These are phyloP conservation scores for Tortricodes alternella DNA, from an alignment of 2,888 invertebrate genomes.

Conservation along the genomic window DNA sequence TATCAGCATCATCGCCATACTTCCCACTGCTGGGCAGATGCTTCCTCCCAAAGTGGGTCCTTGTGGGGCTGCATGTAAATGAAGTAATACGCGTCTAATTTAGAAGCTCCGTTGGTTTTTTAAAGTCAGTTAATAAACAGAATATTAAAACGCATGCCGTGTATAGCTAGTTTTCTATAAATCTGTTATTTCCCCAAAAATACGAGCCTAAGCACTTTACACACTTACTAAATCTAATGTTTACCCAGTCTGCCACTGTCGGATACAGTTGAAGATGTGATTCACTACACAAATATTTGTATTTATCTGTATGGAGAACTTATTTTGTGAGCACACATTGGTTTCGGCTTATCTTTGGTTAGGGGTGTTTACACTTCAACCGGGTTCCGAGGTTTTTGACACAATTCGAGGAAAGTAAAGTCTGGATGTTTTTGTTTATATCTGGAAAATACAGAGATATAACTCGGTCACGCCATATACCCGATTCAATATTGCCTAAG, in stretches of 20 bases:
- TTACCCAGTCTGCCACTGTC: slow-evolving; percentile 2
- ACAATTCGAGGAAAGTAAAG: not conserved
- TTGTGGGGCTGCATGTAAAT: too few relatives aligned
- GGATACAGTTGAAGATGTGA: slow-evolving; percentile 3
- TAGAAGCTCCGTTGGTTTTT: too few relatives aligned
- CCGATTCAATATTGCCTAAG: too few relatives aligned
- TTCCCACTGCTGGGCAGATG: too few relatives aligned
- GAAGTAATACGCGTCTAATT: too few relatives aligned
- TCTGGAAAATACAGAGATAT: too few relatives aligned
- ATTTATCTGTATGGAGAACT: slow-evolving; percentile 6
- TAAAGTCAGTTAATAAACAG: too few relatives aligned
- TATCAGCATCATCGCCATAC: too few relatives aligned
- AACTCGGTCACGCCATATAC: too few relatives aligned
- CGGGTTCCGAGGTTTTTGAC: not conserved
- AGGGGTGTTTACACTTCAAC: slow-evolving; percentile 9
- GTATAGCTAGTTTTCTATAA: not conserved
- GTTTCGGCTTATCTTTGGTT: slow-evolving; percentile 3
- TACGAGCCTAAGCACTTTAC: slow-evolving; percentile 2
- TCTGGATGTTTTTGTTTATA: too few relatives aligned
- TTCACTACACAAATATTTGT: slow-evolving; percentile 5
- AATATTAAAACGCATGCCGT: too few relatives aligned
- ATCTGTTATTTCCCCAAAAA: not conserved
- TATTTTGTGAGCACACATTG: slow-evolving; percentile 9
- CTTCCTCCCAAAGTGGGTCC: too few relatives aligned
- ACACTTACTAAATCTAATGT: slow-evolving; percentile 4